Conservation (phyloP, 2,797 vertebrate genomes). For the Lacerta viridis region DNA sequence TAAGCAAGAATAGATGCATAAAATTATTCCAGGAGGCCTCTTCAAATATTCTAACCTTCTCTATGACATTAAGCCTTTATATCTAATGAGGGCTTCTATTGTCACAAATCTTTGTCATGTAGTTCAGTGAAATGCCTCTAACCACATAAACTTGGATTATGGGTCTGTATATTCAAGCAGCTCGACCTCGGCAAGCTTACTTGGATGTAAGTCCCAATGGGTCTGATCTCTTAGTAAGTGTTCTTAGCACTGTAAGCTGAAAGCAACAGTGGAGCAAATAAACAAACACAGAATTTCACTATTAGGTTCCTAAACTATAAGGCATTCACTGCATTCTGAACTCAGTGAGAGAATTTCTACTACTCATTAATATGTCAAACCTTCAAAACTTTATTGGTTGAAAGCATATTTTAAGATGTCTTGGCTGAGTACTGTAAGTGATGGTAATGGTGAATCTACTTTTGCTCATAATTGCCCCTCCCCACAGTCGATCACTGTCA, state of each 20-base stretch:
- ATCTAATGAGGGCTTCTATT: neutral
- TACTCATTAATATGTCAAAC: conserved; percentile 1
- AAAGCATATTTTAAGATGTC: conserved; percentile 3
- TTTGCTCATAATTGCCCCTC: conserved; percentile 37
- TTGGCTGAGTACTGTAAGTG: conserved; percentile 5
- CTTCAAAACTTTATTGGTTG: neutral
- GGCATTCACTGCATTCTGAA: neutral
- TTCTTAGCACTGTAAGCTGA: neutral
- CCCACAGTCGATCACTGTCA: conserved; percentile 43
- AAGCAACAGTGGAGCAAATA: neutral
- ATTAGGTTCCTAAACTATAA: neutral
- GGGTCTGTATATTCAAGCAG: neutral
- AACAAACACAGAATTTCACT: neutral
- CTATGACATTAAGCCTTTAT: neutral
- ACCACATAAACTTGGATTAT: neutral
- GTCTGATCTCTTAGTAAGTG: neutral
- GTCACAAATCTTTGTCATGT: neutral
- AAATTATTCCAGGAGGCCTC: neutral
- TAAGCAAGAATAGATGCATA: neutral
- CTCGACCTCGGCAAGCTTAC: neutral
- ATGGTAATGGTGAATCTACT: conserved; percentile 31
- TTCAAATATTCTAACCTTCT: conserved; percentile 21
- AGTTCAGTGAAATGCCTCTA: neutral
- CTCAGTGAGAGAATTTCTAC: neutral
- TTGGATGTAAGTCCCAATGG: neutral